Evolutionary conservation across 2,113 vertebrate genomes (phyloP).

Genomic region (Columba livia): DNA sequence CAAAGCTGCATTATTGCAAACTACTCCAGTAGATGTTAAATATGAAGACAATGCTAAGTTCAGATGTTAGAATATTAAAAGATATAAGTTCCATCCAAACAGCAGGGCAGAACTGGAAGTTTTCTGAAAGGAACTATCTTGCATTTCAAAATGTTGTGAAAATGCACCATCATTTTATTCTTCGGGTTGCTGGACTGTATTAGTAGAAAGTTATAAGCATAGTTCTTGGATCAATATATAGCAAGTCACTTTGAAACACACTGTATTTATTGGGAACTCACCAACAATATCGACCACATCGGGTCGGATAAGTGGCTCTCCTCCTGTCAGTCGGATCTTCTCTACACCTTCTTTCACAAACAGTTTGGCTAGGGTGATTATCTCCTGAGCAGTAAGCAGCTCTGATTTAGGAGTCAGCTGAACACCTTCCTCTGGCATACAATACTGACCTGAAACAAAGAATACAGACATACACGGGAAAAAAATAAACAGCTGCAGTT

Average conservation of each 20-base stretch:
- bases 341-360: constrained; percentile 93
- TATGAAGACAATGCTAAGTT: neutral
- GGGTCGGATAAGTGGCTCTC: constrained; percentile 92
- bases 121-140: neutral
- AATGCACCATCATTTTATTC: neutral
- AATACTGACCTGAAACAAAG: constrained; percentile 88
- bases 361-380: constrained; percentile 86
- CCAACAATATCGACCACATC: constrained; percentile 91
- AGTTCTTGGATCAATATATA: neutral
- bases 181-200: neutral
- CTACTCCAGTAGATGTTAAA: neutral
- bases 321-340: constrained; percentile 95
- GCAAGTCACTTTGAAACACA: neutral
- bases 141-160: neutral
- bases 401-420: constrained; percentile 87
- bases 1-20: neutral
- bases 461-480: neutral
- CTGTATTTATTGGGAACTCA: constrained; percentile 62
- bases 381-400: constrained; percentile 86
- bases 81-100: neutral
- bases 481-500: neutral
- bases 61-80: neutral
- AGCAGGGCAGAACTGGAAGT: neutral
- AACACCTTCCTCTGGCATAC: constrained; percentile 97
- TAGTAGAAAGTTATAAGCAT: neutral